A percentile compares a stretch with the other conserved stretches of the same genome.
phyloP scores from a whole-genome alignment of 1,140 invertebrate genomes.

The Atta texana region DNA sequence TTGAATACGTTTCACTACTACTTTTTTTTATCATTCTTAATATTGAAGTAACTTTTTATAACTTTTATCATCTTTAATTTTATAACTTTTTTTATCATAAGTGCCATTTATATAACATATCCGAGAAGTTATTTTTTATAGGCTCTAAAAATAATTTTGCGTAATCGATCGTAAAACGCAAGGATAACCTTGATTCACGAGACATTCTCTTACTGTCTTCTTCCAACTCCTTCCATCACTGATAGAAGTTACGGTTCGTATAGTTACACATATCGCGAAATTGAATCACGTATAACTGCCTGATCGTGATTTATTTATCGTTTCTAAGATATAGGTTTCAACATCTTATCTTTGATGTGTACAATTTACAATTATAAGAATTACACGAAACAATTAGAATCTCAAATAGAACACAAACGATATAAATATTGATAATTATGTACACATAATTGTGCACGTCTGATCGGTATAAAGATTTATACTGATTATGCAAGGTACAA shows the following conservation, averaged over 20 bases:
- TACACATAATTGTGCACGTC: conserved; percentile 15
- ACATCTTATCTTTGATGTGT: conserved; percentile 63
- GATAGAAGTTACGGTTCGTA: conserved; percentile 52
- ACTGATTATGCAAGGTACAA: not conserved
- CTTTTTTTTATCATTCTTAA: not conserved
- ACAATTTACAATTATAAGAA: conserved; percentile 82
- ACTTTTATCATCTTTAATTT: no score
- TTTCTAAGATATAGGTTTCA: conserved; percentile 70
- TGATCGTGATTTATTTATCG: conserved; percentile 82
- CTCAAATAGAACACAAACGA: conserved; percentile 43
- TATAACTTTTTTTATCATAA: not conserved
- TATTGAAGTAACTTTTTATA: not conserved
- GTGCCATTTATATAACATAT: not conserved
- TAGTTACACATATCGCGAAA: conserved; percentile 76
- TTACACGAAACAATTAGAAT: conserved; percentile 81
- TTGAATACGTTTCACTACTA: not conserved
- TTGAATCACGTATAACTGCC: conserved; percentile 78
- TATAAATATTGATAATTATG: conserved; percentile 68
- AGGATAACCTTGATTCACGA: conserved; percentile 71
- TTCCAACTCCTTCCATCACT: conserved; percentile 40
- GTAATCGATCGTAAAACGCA: conserved; percentile 68
- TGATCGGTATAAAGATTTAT: not conserved
- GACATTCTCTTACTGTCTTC: conserved; percentile 62
- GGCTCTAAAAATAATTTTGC: conserved; percentile 30
- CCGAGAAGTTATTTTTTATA: conserved; percentile 18